Percentiles rank a stretch among this genome's conserved stretches.
phyloP scores from a whole-genome alignment of 2,797 vertebrate genomes.

The Ctenopoma multispine region DNA sequence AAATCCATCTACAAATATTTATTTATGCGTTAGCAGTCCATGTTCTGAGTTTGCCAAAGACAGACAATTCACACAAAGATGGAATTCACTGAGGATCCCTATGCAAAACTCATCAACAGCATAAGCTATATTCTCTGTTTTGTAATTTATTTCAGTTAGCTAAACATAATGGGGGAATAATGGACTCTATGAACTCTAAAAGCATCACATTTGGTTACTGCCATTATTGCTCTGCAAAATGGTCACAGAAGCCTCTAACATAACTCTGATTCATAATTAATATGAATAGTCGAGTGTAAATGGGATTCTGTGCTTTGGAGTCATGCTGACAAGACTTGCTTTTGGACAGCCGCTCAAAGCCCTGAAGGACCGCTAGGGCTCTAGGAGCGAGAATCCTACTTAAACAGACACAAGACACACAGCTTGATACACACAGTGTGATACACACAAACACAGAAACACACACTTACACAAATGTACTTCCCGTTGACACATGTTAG shows the following conservation, averaged over 20 bases:
- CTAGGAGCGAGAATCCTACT: constrained; percentile 40
- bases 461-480: constrained; percentile 21
- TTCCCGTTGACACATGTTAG: constrained; percentile 4
- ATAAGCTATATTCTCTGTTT: not conserved
- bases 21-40: not conserved
- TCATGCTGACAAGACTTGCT: constrained; percentile 55
- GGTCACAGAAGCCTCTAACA: constrained; percentile 37
- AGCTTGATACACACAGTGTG: not conserved
- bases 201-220: constrained; percentile 22
- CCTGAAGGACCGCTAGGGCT: constrained; percentile 50
- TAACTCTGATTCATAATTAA: constrained; percentile 55
- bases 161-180: constrained; percentile 6
- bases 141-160: not conserved
- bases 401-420: constrained; percentile 34
- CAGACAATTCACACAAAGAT: constrained; percentile 3
- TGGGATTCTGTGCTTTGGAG: constrained; percentile 51
- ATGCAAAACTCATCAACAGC: not conserved
- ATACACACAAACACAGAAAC: constrained; percentile 7
- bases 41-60: constrained; percentile 1
- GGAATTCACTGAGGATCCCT: not conserved
- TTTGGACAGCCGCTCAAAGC: constrained; percentile 53
- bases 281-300: constrained; percentile 43
- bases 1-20: not conserved
- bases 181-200: not conserved
- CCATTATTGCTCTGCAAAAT: constrained; percentile 37